Percentiles rank a stretch among this genome's conserved stretches.
Conservation (phyloP, 2,797 vertebrate genomes). For the Arremon aurantiirostris region DNA sequence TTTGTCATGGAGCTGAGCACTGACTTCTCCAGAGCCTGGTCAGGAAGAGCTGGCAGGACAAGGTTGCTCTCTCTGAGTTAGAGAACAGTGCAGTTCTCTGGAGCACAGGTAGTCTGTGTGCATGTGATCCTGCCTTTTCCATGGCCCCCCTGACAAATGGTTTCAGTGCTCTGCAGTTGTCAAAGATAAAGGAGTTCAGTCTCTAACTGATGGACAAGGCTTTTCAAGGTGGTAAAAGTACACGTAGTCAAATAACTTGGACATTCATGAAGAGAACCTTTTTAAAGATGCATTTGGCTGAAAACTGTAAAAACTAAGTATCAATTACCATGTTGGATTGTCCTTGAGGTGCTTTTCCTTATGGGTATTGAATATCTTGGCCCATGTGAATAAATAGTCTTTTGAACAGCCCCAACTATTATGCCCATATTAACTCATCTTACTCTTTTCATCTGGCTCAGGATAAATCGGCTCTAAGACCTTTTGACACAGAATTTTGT, state of each 20-base stretch:
- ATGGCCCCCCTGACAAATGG: not conserved
- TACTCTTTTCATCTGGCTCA: not conserved
- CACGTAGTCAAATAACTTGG: not conserved
- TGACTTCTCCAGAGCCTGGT: not conserved
- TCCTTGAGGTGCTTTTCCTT: not conserved
- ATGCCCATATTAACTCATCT: not conserved
- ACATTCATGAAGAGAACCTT: not conserved
- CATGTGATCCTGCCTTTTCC: not conserved
- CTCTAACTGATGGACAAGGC: not conserved
- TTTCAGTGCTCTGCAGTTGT: not conserved
- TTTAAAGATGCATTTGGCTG: not conserved
- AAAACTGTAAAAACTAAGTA: not conserved
- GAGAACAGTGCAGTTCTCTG: not conserved
- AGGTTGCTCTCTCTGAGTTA: not conserved
- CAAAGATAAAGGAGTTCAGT: not conserved
- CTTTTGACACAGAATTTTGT: not conserved
- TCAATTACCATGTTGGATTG: not conserved
- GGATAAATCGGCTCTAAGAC: not conserved
- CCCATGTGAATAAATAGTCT: not conserved
- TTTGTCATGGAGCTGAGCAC: not conserved
- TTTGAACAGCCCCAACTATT: not conserved
- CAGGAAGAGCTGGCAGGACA: not conserved
- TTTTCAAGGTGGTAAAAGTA: not conserved
- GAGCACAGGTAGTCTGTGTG: not conserved
- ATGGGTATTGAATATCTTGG: not conserved